These are phyloP conservation scores for Tenebrio molitor DNA, from an alignment of 1,140 invertebrate genomes.

Conservation along the genomic window DNA sequence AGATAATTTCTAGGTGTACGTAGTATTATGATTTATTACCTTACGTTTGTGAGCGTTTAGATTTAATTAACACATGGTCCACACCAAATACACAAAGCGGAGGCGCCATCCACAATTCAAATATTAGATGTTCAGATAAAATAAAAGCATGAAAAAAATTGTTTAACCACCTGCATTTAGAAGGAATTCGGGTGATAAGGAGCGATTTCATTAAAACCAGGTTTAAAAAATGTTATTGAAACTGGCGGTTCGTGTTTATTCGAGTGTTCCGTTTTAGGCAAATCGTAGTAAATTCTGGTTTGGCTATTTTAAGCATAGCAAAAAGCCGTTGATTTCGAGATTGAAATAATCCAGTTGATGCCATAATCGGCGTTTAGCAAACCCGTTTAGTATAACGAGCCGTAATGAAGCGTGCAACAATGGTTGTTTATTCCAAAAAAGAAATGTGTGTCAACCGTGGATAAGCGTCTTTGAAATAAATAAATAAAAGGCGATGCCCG, in stretches of 20 bases:
- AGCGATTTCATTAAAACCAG: neutral
- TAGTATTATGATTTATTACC: too few species aligned
- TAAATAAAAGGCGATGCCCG: neutral
- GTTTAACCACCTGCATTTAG: neutral
- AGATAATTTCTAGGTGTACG: too few species aligned
- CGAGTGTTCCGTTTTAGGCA: conserved; percentile 1
- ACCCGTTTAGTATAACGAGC: neutral
- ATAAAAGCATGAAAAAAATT: neutral
- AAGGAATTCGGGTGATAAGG: neutral
- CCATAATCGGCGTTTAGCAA: neutral
- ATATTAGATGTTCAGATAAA: neutral
- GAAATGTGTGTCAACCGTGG: conserved; percentile 6
- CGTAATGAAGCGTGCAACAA: neutral
- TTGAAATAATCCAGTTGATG: conserved; percentile 3
- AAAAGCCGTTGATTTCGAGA: neutral
- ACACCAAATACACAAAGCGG: neutral
- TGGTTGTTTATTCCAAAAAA: conserved; percentile 5
- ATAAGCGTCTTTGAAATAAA: conserved; percentile 1
- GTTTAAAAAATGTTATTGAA: conserved; percentile 12
- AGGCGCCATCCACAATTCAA: neutral
- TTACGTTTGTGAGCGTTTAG: neutral
- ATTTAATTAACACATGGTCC: too few species aligned
- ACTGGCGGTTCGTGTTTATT: conserved; percentile 1
- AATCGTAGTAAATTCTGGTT: neutral
- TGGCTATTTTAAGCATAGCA: neutral